A percentile compares a stretch with the other conserved stretches of the same genome.
Conservation (phyloP, 1,140 invertebrate species). For the Acromyrmex echinatior region DNA sequence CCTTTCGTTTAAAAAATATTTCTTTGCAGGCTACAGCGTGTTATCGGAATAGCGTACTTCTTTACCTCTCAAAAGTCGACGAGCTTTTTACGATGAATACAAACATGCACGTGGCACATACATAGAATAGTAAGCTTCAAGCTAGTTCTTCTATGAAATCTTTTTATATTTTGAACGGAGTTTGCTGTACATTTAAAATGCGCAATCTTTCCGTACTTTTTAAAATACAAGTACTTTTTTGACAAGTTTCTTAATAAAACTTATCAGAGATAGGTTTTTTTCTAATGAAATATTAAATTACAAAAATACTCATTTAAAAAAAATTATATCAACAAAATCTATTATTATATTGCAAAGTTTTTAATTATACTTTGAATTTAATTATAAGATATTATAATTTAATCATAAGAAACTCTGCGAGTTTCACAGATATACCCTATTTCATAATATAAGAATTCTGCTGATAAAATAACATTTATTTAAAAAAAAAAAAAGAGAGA, state of each 20-base stretch:
- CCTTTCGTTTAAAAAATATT: slow-evolving; percentile 62
- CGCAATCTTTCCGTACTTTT: not conserved
- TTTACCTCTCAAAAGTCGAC: slow-evolving; percentile 56
- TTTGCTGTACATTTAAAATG: not conserved
- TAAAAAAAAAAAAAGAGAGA: not conserved
- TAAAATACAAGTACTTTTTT: not conserved
- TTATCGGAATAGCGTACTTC: slow-evolving; percentile 48
- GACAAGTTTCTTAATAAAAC: not conserved
- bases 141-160: slow-evolving; percentile 52
- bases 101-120: slow-evolving; percentile 35
- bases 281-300: not conserved
- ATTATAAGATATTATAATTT: slow-evolving; percentile 28
- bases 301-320: not conserved
- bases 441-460: slow-evolving; percentile 19
- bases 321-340: not conserved
- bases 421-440: not conserved
- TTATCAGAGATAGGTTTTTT: not conserved
- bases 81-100: slow-evolving; percentile 60
- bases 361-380: slow-evolving; percentile 21
- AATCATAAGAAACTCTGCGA: not conserved
- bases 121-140: slow-evolving; percentile 44
- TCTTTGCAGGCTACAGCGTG: slow-evolving; percentile 46
- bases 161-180: slow-evolving; percentile 43
- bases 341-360: not conserved
- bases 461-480: slow-evolving; percentile 19